Conservation (phyloP, 2,888 invertebrate genomes). For the Tachina fera region DNA sequence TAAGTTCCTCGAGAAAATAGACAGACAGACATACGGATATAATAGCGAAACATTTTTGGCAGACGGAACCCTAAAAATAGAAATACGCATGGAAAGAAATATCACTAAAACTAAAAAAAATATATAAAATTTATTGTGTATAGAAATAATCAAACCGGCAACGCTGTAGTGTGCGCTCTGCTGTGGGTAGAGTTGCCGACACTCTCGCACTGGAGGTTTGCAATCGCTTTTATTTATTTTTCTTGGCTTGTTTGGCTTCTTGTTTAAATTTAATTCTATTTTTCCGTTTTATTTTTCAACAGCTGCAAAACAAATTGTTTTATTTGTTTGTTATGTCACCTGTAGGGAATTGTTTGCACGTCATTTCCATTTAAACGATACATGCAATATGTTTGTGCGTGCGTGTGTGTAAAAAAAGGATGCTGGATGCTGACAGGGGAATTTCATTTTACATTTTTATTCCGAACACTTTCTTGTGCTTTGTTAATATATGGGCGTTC, state of each 20-base stretch:
- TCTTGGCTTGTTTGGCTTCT: conserved; percentile 21
- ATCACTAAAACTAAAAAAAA: too few relatives aligned
- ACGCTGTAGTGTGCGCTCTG: too few relatives aligned
- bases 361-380: conserved; percentile 34
- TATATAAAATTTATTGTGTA: too few relatives aligned
- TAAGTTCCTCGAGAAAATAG: too few relatives aligned
- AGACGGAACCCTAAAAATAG: too few relatives aligned
- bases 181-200: too few relatives aligned
- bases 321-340: conserved; percentile 68
- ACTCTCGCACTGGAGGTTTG: too few relatives aligned
- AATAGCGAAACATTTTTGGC: too few relatives aligned
- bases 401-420: not conserved
- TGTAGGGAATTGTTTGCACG: conserved; percentile 64
- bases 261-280: not conserved
- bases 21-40: too few relatives aligned
- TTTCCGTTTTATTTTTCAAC: conserved; percentile 9
- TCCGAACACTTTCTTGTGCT: not conserved
- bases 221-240: conserved; percentile 4
- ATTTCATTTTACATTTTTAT: conserved; percentile 1
- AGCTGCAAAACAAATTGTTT: conserved; percentile 57
- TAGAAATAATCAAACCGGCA: too few relatives aligned
- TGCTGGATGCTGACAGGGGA: not conserved
- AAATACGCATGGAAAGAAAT: too few relatives aligned
- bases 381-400: not conserved
- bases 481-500: not conserved